Base-by-base conservation (phyloP, 2,888 invertebrate genomes). In the Nomada fabriciana region DNA sequence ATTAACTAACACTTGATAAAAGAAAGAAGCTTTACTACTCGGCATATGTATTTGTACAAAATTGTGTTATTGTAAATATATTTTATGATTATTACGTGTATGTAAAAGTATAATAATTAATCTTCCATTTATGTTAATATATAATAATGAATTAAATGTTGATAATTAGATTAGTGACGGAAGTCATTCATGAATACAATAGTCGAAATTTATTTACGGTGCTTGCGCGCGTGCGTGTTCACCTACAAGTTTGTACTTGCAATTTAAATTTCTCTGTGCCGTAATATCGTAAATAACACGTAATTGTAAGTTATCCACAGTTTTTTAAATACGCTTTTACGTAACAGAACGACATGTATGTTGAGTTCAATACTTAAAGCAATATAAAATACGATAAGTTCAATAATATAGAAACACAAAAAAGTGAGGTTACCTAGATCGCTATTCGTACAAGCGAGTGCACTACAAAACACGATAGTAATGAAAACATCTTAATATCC, bases 351-450 rank as follows among this genome's bases (percentile, higher is more conserved):
- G 29, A 4, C n/a, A 69, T 15, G 20, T 36, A 15, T 4, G 29
- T 65, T 47, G 57, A 29, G 42, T 20, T 29, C 9, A 70, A 11
- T 18, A 36, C 7, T 29, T 15, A 52, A 57, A 55, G 53, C 47
- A 11, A 36, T 47, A 42, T 50, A 61, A 20, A 50, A 9, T 52
- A 52, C 29, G 25, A 71, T 25, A 42, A 36, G 13, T 36, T 52
- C 20, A n/a, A 3, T 52, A 60, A 70, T 3, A 52, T 25, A n/a
- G n/a, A 18, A 15, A 10, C 29, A 2, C 18, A 20, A 60, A 61
- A 73, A 75, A 86, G 82, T 87, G 74, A 87, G 87, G 87, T 87
- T 87, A 87, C 53, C 55, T 50, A 20, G 15, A 29, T 55, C 36
- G 73, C 65, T 57, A 67, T 75, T 70, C 67, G 55, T 80, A 70